Evolutionary conservation across 2,797 vertebrate species (phyloP).

Genomic region (Alca torda): DNA sequence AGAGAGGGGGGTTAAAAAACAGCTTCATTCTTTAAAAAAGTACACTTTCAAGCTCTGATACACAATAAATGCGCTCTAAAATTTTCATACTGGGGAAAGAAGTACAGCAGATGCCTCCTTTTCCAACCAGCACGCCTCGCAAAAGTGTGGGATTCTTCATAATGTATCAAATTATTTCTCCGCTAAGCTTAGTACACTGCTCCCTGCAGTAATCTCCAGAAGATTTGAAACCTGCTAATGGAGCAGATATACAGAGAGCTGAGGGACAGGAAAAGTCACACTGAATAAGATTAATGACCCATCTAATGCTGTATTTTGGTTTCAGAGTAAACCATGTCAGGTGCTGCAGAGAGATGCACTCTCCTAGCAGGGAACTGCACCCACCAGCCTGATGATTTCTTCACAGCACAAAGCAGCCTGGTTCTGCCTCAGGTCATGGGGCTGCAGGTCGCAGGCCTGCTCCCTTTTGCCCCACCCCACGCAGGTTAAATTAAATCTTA

Average conservation of each 20-base stretch:
- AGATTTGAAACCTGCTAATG: neutral
- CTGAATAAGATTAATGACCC: neutral
- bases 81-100: neutral
- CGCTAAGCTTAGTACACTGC: neutral
- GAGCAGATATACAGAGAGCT: neutral
- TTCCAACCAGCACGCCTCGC: neutral
- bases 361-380: neutral
- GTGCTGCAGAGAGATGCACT: neutral
- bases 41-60: neutral
- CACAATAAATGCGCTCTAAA: neutral
- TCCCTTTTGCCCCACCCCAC: neutral
- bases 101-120: neutral
- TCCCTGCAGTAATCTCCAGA: neutral
- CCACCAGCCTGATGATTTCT: neutral
- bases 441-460: rapidly evolving
- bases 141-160: neutral
- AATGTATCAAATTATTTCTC: neutral
- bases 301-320: neutral
- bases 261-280: neutral
- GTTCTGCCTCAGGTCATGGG: neutral
- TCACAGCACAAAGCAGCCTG: neutral
- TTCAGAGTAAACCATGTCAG: neutral
- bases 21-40: neutral
- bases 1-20: neutral
- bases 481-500: neutral